Evolutionary conservation across 2,113 vertebrate genomes (phyloP), one percentile per base, ranked within the genome.

Genomic region (Canis aureus): DNA sequence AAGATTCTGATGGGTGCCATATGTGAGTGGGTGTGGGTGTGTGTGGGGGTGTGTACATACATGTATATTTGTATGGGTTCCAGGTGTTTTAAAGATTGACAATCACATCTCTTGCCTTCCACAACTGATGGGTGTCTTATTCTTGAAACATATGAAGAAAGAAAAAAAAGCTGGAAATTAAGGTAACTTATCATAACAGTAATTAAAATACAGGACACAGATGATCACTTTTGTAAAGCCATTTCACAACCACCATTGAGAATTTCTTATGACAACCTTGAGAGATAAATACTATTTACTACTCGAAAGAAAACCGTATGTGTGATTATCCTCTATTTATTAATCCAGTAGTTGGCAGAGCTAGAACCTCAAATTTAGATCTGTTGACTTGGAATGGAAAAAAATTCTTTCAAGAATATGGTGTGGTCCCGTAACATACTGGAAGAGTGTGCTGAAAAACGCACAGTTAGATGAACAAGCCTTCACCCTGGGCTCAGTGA

Each of bases 301-400:
- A 60, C 25, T 92, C 57, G 79, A 51, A 96, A 67, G 38, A 27
- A 7, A 43, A 43, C 43, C 25, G 12, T 49, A 12, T 57, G 0
- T 55, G 20, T 38, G 67, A 51, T 55, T 89, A 51, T 80, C 66
- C 49, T 71, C 16, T 66, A 9, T 57, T 86, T 78, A 90, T 66
- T 79, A 10, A 59, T 27, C 35, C 20, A 85, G n/a, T 51, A 76
- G 32, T 57, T 69, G 38, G 59, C 11, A 93, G 73, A 95, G 32
- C 49, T 76, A 96, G 20, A 92, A 53, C 16, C 20, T 80, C 57
- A 80, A 66, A 71, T 35, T 93, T 87, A 57, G 22, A 94, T 64
- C 53, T 89, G 27, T 43, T 80, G n/a, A 74, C 25, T 74, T 76
- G 27, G 3, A 25, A 20, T 76, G 10, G 62, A 51, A 64, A 92